phyloP scores from a whole-genome alignment of 2,113 vertebrate species.

The Stigmatopora nigra region DNA sequence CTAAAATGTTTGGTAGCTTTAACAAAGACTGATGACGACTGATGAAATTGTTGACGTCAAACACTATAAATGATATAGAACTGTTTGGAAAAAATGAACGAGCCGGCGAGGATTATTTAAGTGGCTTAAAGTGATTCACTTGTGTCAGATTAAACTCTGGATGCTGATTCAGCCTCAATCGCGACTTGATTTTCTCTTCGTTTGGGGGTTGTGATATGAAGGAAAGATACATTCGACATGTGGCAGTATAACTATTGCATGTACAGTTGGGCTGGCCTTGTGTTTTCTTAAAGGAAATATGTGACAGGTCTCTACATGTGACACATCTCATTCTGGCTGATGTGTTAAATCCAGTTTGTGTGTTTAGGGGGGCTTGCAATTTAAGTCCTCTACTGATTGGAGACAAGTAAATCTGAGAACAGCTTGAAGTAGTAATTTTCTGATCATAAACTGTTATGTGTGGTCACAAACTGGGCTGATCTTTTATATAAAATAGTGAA shows the following conservation, averaged over 20 bases:
- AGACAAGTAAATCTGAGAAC: background rate
- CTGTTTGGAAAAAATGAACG: constrained; percentile 45
- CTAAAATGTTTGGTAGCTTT: constrained; percentile 50
- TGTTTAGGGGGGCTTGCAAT: background rate
- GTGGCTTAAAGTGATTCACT: constrained; percentile 28
- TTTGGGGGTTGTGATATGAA: background rate
- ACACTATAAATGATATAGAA: constrained; percentile 51
- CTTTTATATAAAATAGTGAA: too few species aligned
- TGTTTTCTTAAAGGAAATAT: background rate
- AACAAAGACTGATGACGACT: constrained; percentile 58
- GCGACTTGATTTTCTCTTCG: background rate
- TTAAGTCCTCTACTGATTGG: background rate
- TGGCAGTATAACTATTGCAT: background rate
- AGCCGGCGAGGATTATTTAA: constrained; percentile 41
- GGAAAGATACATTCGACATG: background rate
- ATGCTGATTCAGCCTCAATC: constrained; percentile 37
- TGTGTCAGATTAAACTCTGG: constrained; percentile 18
- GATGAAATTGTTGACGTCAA: constrained; percentile 46
- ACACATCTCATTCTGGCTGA: background rate
- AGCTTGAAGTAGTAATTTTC: background rate
- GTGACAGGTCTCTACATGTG: background rate
- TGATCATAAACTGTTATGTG: too few species aligned
- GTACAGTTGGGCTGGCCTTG: background rate
- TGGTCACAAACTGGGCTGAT: too few species aligned
- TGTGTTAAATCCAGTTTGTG: background rate